These are phyloP conservation scores for Musca domestica DNA, from an alignment of 1,140 invertebrate species.

Conservation along the genomic window DNA sequence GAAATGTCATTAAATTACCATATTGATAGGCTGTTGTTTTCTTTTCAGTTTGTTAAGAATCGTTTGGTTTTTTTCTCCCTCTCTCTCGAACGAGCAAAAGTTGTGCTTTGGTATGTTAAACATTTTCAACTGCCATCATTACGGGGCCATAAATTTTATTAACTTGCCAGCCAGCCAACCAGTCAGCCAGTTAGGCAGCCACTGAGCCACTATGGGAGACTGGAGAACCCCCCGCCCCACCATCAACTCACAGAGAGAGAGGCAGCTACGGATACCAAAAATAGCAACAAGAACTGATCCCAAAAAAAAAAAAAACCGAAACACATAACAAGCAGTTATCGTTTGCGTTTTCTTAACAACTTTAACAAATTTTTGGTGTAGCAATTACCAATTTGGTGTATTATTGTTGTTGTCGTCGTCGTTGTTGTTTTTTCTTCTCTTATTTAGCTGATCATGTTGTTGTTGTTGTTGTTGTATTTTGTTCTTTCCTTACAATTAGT, in stretches of 20 bases:
- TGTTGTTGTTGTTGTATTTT: neutral
- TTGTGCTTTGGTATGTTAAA: neutral
- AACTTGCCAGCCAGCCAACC: too few relatives aligned
- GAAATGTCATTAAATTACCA: too few relatives aligned
- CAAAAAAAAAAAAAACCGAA: neutral
- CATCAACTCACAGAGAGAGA: too few relatives aligned
- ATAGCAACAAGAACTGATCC: too few relatives aligned
- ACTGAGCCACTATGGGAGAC: too few relatives aligned
- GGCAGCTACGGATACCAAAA: too few relatives aligned
- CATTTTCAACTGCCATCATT: constrained; percentile 19
- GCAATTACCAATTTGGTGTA: constrained; percentile 11
- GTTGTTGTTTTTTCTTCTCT: neutral
- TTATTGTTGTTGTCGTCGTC: neutral
- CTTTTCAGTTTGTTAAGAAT: too few relatives aligned
- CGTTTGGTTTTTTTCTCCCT: too few relatives aligned
- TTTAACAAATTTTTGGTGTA: constrained; percentile 22
- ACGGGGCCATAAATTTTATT: constrained; percentile 14
- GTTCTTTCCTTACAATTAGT: constrained; percentile 3
- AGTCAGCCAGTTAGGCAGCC: too few relatives aligned
- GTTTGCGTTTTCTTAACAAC: constrained; percentile 4
- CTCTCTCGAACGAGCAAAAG: too few relatives aligned
- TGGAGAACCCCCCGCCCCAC: too few relatives aligned
- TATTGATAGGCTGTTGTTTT: too few relatives aligned
- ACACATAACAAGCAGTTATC: constrained; percentile 10
- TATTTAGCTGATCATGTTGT: neutral